Base-by-base conservation (phyloP, 2,113 vertebrate genomes). In the Beaufortia kweichowensis region DNA sequence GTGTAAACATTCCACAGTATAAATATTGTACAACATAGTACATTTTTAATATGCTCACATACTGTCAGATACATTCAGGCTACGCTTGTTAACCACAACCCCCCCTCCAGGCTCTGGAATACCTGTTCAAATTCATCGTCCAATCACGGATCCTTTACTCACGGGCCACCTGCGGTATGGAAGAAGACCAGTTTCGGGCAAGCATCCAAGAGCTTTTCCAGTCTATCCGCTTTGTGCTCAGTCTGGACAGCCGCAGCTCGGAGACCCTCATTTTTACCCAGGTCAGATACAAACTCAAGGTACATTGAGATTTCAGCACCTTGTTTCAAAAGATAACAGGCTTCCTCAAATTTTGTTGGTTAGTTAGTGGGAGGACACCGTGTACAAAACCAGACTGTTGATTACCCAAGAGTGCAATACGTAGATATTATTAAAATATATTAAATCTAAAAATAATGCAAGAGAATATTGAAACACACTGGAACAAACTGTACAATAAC, bases 81-180 rank as follows among this genome's bases (percentile, higher is more conserved):
- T 46, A 10, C 33, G 3, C 3, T 15, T 3, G 3, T 26, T 71
- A 23, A 75, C 6, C 63, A 2, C 46, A 56, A 41, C 56, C 80
- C 46, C 59, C 68, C 71, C 87, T 69, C 6, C 85, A 99, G 97
- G 97, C 97, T 15, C 89, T 99, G 89, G 97, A 99, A 88, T 98
- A 98, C 83, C 93, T 99, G 84, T 98, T 99, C 84, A 99, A 99
- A 91, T 99, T 99, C 85, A 98, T 99, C 79, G 91, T 98, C 66
- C 97, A 98, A 90, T 98, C 97, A 19, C 93, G 97, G 57, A 93
- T 96, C 88, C 93, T 99, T 64, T 99, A 98, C 90, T 98, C 96
- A 21, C 92, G 97, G 81, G 96, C 97, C 84, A 98, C 97, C 0
- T 96, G 96, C 5, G 96, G 97, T 0, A 91, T 98, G 95, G 97